Conservation (phyloP, 2,888 invertebrate genomes). For the Drosophila aldrichi region DNA sequence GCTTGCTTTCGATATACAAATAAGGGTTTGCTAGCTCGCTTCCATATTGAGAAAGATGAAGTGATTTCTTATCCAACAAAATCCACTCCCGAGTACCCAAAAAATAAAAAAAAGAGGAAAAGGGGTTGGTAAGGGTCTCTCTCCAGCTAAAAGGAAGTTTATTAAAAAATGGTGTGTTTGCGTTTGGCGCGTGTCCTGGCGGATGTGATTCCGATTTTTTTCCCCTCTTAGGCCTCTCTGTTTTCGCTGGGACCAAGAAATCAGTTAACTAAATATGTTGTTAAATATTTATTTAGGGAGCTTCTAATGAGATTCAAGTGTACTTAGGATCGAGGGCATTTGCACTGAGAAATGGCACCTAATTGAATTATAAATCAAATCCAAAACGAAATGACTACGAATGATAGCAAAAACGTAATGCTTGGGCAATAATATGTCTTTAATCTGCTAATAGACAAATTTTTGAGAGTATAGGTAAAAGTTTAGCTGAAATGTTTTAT, state of each 20-base stretch:
- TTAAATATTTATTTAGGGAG: constrained; percentile 73
- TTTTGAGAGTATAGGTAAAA: background rate
- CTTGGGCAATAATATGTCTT: background rate
- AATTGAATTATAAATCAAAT: constrained; percentile 60
- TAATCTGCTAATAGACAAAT: background rate
- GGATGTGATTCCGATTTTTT: constrained; percentile 36
- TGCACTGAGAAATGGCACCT: constrained; percentile 37
- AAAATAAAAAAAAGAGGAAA: constrained; percentile 16
- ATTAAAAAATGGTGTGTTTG: constrained; percentile 78
- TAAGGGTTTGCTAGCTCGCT: constrained; percentile 63
- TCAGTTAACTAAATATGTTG: constrained; percentile 78
- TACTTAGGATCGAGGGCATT: constrained; percentile 23
- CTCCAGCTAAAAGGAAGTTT: constrained; percentile 66
- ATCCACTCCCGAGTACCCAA: constrained; percentile 60
- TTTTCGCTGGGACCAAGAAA: constrained; percentile 46
- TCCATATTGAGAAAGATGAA: constrained; percentile 73
- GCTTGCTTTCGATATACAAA: constrained; percentile 79
- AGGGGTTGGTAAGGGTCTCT: constrained; percentile 59
- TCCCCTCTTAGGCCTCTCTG: background rate
- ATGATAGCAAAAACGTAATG: background rate
- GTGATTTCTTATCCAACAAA: constrained; percentile 79
- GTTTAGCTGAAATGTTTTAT: background rate
- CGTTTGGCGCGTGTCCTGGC: constrained; percentile 74
- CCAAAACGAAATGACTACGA: constrained; percentile 2
- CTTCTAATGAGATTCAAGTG: constrained; percentile 76